A percentile compares a stretch with the other conserved stretches of the same genome.
Conservation (phyloP, 2,888 invertebrate genomes). For the Thelaira solivaga region DNA sequence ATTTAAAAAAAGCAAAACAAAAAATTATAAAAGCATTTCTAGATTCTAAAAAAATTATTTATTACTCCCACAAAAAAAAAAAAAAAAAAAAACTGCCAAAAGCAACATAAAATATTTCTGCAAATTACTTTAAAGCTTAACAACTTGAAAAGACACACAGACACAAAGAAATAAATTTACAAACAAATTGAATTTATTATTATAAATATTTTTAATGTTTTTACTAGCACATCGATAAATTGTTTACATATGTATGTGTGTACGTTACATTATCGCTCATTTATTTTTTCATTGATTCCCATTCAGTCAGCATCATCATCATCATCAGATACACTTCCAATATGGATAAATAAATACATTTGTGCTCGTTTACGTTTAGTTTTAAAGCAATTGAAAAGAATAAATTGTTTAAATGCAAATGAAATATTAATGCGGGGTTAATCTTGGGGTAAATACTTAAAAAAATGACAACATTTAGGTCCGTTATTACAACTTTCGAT, state of each 20-base stretch:
- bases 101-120: not conserved
- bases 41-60: not conserved
- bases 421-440: no score
- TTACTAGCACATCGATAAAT: slow-evolving; percentile 4
- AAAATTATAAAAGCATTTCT: not conserved
- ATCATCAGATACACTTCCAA: slow-evolving; percentile 16
- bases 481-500: no score
- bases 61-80: not conserved
- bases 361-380: not conserved
- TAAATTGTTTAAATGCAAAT: not conserved
- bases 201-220: slow-evolving; percentile 49
- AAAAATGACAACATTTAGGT: no score
- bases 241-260: not conserved
- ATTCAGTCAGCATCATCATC: slow-evolving; percentile 1
- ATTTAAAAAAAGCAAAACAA: no score
- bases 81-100: not conserved
- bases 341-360: slow-evolving; percentile 19
- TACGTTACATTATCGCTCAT: slow-evolving; percentile 4
- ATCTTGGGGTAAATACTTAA: no score
- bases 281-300: slow-evolving; percentile 12
- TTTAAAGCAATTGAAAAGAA: not conserved
- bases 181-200: slow-evolving; percentile 49
- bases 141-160: not conserved
- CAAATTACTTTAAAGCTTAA: slow-evolving; percentile 28
- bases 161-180: not conserved